These are phyloP conservation scores for Phymatocera aterrima DNA, from an alignment of 2,888 invertebrate species.

Conservation along the genomic window DNA sequence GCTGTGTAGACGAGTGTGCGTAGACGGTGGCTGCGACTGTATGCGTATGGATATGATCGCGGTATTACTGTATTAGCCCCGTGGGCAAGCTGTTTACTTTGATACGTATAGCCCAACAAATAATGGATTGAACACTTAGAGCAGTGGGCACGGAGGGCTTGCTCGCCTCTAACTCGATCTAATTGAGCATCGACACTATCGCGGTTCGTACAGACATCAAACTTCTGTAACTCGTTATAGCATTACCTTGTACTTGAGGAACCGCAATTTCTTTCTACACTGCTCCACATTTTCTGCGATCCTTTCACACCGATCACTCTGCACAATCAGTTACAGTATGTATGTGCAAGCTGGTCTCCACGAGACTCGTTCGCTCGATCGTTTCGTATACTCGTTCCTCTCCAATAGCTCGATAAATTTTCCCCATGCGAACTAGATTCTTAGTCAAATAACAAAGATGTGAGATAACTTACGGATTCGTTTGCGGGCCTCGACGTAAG, in stretches of 20 bases:
- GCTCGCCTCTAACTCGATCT: no score
- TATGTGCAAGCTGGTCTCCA: no score
- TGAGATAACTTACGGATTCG: slow-evolving; percentile 86
- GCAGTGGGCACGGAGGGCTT: neutral
- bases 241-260: slow-evolving; percentile 1
- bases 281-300: slow-evolving; percentile 29
- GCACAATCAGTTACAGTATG: no score
- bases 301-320: slow-evolving; percentile 28
- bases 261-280: slow-evolving; percentile 21
- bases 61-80: slow-evolving; percentile 29
- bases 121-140: no score
- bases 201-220: neutral
- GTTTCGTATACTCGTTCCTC: no score
- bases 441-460: slow-evolving; percentile 9
- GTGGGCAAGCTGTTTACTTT: slow-evolving; percentile 11
- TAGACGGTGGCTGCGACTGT: no score
- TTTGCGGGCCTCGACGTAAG: slow-evolving; percentile 90
- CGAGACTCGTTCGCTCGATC: no score
- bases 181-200: slow-evolving; percentile 31
- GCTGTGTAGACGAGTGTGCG: no score
- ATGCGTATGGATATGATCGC: neutral
- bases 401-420: no score
- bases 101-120: neutral
- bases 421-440: no score
- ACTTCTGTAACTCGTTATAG: neutral